Percentiles rank a stretch among this genome's conserved stretches.
These are phyloP conservation scores for Lycaon pictus DNA, from an alignment of 2,113 vertebrate genomes.

Conservation along the genomic window DNA sequence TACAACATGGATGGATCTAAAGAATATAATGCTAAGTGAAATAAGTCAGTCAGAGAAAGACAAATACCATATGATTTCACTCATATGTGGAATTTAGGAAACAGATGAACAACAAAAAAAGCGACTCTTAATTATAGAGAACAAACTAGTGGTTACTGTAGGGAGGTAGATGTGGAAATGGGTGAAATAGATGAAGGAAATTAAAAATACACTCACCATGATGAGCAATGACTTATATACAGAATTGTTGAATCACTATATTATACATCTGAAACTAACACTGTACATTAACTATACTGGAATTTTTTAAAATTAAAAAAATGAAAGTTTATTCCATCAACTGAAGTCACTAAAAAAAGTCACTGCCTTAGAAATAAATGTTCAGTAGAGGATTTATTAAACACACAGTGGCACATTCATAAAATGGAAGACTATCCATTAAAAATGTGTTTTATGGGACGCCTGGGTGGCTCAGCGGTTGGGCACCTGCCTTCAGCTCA, in stretches of 20 bases:
- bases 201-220: neutral
- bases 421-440: neutral
- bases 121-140: neutral
- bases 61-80: neutral
- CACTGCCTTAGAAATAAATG: slow-evolving; percentile 31
- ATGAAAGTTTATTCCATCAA: neutral
- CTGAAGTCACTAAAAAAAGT: neutral
- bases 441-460: neutral
- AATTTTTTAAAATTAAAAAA: neutral
- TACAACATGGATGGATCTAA: neutral
- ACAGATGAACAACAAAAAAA: neutral
- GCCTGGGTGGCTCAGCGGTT: no score
- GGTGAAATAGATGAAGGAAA: neutral
- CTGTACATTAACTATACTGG: neutral
- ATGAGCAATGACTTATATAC: neutral
- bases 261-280: neutral
- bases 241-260: neutral
- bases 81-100: neutral
- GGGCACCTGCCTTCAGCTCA: no score
- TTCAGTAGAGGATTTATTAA: neutral
- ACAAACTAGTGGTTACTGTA: neutral
- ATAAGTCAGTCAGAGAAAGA: neutral
- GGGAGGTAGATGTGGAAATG: no score
- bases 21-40: neutral
- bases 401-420: neutral